Evolutionary conservation across 2,888 invertebrate genomes (phyloP), one percentile per base, ranked within the genome.

Genomic region (Pachymerium ferrugineum): DNA sequence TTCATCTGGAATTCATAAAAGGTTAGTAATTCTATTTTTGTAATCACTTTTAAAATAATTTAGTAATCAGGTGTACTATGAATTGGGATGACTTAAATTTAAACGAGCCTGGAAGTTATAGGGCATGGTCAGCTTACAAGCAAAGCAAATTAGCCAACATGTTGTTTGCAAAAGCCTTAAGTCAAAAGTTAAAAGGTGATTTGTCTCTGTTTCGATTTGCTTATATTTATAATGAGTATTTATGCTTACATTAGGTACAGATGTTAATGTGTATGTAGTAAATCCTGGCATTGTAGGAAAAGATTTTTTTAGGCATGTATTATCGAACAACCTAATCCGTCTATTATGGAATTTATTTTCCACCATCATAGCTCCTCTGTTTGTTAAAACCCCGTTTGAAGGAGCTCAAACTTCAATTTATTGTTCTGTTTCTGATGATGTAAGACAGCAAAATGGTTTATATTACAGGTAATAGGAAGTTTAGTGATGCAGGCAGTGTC

Each of bases 381-480:
- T n/a, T n/a, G n/a, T n/a, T n/a, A 92, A 90, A 84, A 85, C 85
- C 47, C 83, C 91, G 12, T 84, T 82, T 72, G 88, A 89, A 80
- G 91, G 90, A 16, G 88, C 91, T 0, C 90, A 90, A 82, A 86
- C 87, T 1, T 81, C 89, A 4, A 77, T 93, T 30, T 88, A 88
- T 81, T 87, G 88, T 1, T 90, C 90, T 0, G 81, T 93, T 2
- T 89, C 89, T 77, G 88, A 89, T 0, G 82, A 82, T 22, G 79
- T 91, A 25, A 84, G 85, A 29, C 84, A 85, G 42, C 85, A 87
- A 35, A 84, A 88, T 0, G 93, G 93, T 10, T 87, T 88, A 81
- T 90, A 90, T 81, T 90, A 89, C 78, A 86, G 87, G 93, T 93
- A 71, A 35, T 1, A 3, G n/a, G n/a, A n/a, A n/a, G 12, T 38